A percentile compares a stretch with the other conserved stretches of the same genome.
Evolutionary conservation across 1,140 invertebrate species (phyloP).

Genomic region (Phocides pigmalion): DNA sequence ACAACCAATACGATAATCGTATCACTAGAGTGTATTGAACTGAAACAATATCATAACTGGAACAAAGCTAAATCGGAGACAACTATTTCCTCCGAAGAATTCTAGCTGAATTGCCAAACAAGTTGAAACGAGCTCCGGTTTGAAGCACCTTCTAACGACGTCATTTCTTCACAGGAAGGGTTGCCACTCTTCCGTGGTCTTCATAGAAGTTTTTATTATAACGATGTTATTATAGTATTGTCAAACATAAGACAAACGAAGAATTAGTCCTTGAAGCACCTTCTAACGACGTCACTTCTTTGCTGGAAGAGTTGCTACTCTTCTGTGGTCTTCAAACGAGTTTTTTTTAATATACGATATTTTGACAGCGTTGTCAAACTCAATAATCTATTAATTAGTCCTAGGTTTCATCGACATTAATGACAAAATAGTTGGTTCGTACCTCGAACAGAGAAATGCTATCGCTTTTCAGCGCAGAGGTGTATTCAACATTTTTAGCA

Average conservation of each 20-base stretch:
- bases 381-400: too few species aligned
- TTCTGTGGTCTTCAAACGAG: background rate
- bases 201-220: background rate
- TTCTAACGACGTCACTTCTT: background rate
- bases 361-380: too few species aligned
- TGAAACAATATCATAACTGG: background rate
- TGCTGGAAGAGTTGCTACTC: background rate
- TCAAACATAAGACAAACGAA: too few species aligned
- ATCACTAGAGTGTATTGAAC: background rate
- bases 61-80: background rate
- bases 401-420: too few species aligned
- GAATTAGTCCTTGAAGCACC: too few species aligned
- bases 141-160: constrained; percentile 1
- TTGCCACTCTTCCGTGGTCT: background rate
- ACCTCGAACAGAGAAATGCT: too few species aligned
- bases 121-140: background rate
- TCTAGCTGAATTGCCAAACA: background rate
- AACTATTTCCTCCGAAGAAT: background rate
- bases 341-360: background rate
- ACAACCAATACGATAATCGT: too few species aligned
- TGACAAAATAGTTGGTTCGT: too few species aligned
- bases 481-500: too few species aligned
- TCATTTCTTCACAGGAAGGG: background rate
- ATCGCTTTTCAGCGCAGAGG: too few species aligned
- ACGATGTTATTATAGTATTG: too few species aligned